Evolutionary conservation across 2,797 vertebrate genomes (phyloP), one percentile per base, ranked within the genome.

Genomic region (Gila robusta): DNA sequence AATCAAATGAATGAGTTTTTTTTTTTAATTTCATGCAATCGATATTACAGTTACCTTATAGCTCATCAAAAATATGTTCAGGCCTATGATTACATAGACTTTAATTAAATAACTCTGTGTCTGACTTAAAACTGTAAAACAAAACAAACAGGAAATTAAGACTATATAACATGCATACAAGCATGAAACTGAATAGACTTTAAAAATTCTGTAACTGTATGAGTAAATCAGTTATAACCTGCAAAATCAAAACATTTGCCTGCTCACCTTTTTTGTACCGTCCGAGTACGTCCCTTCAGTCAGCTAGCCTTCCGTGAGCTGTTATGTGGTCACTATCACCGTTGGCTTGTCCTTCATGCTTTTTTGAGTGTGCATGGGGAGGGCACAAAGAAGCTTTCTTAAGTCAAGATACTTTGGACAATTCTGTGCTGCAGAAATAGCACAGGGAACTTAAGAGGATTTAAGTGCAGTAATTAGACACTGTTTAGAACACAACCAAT

Each of bases 371-470:
- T 92, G 90, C 93, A 94, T 94, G 91, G 93, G 91, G 93, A 92
- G 91, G 91, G 93, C 89, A 92, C 93, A 90, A 92, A 88, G 93
- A 93, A 93, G 93, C 94, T 94, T 95, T 94, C 82, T 93, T 92
- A 94, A 93, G 95, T 96, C 95, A 94, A 93, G 91, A 66, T 32
- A 79, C 89, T 69, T 88, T 82, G 84, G 91, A 91, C 91, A 93
- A 94, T 95, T 91, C 90, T 93, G 94, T 95, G 93, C 94, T 93
- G 94, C 96, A 96, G 94, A 98, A 98, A 97, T 97, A 98, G 96
- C 96, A 94, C 93, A 91, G 90, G 92, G 88, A 91, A 94, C 92
- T 89, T 99, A 99, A 99, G 97, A 97, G 96, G 98, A 99, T 99
- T 99, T 94, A 74, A 89, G 66, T 92, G 92, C 93, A 94, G 94